Percentiles rank a stretch among this genome's conserved stretches.
phyloP scores from a whole-genome alignment of 2,113 vertebrate species.

The Acanthisitta chloris region DNA sequence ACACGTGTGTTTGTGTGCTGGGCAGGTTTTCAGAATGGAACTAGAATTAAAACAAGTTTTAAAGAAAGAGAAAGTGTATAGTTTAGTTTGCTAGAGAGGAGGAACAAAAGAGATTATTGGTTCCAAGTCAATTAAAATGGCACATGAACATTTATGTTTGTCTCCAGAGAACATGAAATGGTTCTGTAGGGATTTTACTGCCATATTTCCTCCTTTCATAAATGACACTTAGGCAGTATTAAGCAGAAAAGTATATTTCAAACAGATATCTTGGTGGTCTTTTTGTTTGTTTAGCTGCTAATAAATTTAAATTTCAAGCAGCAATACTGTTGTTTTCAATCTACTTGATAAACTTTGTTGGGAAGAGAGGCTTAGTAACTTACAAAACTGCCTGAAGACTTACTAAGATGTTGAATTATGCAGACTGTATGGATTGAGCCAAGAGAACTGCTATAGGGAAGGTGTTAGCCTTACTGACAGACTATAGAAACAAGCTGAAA shows the following conservation, averaged over 20 bases:
- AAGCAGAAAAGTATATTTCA: background rate
- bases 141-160: rapidly evolving
- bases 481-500: background rate
- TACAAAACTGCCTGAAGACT: background rate
- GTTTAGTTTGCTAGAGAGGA: background rate
- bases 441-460: background rate
- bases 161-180: background rate
- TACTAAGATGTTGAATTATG: background rate
- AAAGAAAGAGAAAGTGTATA: background rate
- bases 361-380: background rate
- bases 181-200: background rate
- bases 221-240: background rate
- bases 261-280: background rate
- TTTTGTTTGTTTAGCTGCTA: background rate
- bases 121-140: background rate
- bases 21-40: background rate
- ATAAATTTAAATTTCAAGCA: background rate
- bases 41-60: background rate
- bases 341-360: background rate
- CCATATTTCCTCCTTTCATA: background rate
- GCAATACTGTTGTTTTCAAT: background rate
- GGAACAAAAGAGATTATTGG: background rate
- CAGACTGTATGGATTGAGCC: background rate
- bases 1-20: rapidly evolving
- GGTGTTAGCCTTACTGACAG: background rate